Percentiles rank a stretch among this genome's conserved stretches.
Conservation (phyloP, 1,140 invertebrate species). For the Adelges cooleyi region DNA sequence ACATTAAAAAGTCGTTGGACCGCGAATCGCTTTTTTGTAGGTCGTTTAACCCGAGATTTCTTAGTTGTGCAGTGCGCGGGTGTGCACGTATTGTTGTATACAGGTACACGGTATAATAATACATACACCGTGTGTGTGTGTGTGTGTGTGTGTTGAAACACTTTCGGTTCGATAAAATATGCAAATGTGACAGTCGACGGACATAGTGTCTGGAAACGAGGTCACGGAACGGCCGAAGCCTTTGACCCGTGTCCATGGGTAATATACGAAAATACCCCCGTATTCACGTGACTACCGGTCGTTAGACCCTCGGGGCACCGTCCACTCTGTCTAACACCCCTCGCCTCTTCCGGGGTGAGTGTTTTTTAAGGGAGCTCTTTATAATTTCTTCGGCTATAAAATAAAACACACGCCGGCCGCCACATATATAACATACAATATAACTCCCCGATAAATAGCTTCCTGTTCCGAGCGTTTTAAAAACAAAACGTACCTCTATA, state of each 20-base stretch:
- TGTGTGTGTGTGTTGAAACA: not conserved
- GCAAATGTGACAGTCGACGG: conserved; percentile 5
- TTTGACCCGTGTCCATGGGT: conserved; percentile 27
- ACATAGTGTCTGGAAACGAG: not conserved
- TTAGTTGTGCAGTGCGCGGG: not conserved
- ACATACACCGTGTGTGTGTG: no score
- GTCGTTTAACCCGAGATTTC: not conserved
- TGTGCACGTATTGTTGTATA: not conserved
- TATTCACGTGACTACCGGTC: conserved; percentile 22
- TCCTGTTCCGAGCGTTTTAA: no score
- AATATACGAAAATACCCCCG: not conserved
- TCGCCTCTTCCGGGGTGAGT: not conserved
- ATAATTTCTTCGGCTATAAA: not conserved
- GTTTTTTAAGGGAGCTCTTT: not conserved
- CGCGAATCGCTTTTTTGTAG: not conserved
- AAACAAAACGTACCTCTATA: not conserved
- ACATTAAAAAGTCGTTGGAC: no score
- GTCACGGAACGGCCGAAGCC: conserved; percentile 17
- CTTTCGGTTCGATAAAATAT: conserved; percentile 22
- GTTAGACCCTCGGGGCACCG: conserved; percentile 10
- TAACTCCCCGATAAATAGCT: no score
- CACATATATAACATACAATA: no score
- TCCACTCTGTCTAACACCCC: no score
- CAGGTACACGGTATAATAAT: no score
- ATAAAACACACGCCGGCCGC: no score